phyloP scores from a whole-genome alignment of 2,113 vertebrate genomes.

The Penelope pileata region DNA sequence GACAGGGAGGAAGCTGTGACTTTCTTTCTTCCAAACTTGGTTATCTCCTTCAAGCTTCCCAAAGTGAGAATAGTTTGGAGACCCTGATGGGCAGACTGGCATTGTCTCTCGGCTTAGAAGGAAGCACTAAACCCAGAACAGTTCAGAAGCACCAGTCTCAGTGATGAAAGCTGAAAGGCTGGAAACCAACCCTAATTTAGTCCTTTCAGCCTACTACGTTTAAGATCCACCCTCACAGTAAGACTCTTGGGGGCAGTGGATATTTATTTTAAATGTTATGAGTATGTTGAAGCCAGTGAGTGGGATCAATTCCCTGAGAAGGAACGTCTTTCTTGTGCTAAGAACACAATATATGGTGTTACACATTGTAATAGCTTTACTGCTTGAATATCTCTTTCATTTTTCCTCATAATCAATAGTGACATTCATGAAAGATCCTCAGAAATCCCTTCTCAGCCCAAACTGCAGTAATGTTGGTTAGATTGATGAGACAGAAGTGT shows the following conservation, averaged over 20 bases:
- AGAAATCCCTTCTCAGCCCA: background rate
- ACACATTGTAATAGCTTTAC: background rate
- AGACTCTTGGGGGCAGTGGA: background rate
- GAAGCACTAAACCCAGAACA: background rate
- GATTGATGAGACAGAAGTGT: background rate
- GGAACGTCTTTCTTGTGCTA: background rate
- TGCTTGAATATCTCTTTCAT: background rate
- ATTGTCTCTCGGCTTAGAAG: background rate
- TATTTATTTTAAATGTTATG: background rate
- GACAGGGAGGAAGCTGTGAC: background rate
- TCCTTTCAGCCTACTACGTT: background rate
- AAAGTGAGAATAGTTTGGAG: background rate
- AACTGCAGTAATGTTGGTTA: background rate
- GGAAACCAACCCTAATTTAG: background rate
- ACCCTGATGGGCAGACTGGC: background rate
- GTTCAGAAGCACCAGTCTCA: background rate
- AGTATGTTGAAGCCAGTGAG: background rate
- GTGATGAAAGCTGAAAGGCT: background rate
- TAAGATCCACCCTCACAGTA: background rate
- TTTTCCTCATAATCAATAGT: background rate
- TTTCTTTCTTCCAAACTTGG: background rate
- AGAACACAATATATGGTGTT: background rate
- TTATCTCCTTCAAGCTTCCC: background rate
- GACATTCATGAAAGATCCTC: rapidly evolving
- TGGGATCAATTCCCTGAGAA: background rate